Percentiles rank a stretch among this genome's conserved stretches.
phyloP scores from a whole-genome alignment of 2,797 vertebrate genomes.

The Eulemur coronatus region DNA sequence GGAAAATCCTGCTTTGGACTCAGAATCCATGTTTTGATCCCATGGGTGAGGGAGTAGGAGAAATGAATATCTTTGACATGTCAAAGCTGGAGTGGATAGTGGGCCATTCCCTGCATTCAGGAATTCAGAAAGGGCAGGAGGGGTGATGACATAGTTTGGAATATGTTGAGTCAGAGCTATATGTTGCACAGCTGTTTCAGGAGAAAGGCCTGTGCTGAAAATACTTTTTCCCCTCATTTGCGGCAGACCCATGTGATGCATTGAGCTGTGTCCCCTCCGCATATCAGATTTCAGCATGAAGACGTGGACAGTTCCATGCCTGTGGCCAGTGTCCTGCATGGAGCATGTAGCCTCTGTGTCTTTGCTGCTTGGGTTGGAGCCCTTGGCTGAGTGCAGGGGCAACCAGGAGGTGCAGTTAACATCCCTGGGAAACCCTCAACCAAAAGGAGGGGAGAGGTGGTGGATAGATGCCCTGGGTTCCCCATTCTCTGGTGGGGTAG shows the following conservation, averaged over 20 bases:
- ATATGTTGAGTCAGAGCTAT: background rate
- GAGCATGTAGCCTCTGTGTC: background rate
- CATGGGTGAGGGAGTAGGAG: background rate
- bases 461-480: background rate
- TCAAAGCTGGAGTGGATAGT: background rate
- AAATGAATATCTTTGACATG: background rate
- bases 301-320: background rate
- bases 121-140: background rate
- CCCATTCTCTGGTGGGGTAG: no score
- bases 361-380: background rate
- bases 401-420: background rate
- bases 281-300: background rate
- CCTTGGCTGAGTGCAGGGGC: background rate
- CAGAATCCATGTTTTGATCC: background rate
- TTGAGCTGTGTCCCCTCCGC: rapidly evolving
- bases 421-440: background rate
- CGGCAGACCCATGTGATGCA: rapidly evolving
- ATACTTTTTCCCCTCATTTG: rapidly evolving
- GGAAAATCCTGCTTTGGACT: background rate
- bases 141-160: background rate
- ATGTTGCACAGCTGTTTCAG: background rate
- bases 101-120: background rate
- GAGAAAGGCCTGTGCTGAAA: background rate
- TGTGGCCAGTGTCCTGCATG: rapidly evolving
- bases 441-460: no score